These are phyloP conservation scores for Lucinisca nassula DNA, from an alignment of 2,888 invertebrate species.

Conservation along the genomic window DNA sequence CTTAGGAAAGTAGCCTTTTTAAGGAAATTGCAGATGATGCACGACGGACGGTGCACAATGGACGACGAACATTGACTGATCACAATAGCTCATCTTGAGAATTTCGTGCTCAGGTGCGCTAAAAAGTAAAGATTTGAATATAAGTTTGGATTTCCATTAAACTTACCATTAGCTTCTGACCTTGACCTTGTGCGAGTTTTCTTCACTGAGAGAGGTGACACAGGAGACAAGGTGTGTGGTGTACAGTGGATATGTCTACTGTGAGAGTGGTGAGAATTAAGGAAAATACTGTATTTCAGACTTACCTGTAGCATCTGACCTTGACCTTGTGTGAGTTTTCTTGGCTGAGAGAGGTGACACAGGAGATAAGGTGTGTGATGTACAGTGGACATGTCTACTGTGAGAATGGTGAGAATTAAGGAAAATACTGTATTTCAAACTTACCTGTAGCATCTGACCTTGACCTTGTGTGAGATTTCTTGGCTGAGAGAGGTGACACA, in stretches of 20 bases:
- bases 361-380: slow-evolving; percentile 44
- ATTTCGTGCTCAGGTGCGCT: no score
- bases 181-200: slow-evolving; percentile 95
- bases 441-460: slow-evolving; percentile 92
- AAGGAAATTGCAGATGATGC: no score
- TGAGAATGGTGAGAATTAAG: not conserved
- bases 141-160: no score
- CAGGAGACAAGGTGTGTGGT: slow-evolving; percentile 46
- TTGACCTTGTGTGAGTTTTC: slow-evolving; percentile 95
- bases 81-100: no score
- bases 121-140: no score
- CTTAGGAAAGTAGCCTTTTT: no score
- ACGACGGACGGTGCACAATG: no score
- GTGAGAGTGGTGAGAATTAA: slow-evolving; percentile 1
- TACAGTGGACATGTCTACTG: not conserved
- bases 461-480: slow-evolving; percentile 95
- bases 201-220: slow-evolving; percentile 88
- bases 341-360: slow-evolving; percentile 87
- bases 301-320: slow-evolving; percentile 92
- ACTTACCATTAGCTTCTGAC: slow-evolving; percentile 92
- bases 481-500: slow-evolving; percentile 84
- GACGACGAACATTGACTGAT: no score
- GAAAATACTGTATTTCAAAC: no score
- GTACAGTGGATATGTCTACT: not conserved
- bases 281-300: no score